Evolutionary conservation across 2,888 invertebrate genomes (phyloP).

Genomic region (Entomobrya proxima): DNA sequence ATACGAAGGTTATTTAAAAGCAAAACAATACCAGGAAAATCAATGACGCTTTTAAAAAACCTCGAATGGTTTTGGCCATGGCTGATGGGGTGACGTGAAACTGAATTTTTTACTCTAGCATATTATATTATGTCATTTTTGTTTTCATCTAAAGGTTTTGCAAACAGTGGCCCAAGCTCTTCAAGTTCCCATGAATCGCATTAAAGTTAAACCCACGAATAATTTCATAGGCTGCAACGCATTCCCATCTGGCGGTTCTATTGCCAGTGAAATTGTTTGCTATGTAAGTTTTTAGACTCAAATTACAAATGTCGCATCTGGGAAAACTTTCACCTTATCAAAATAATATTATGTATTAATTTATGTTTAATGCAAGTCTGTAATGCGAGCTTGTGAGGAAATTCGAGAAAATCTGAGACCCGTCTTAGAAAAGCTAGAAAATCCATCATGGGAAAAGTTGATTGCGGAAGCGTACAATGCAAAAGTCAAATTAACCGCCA

Average conservation of each 20-base stretch:
- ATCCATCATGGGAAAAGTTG: conserved; percentile 73
- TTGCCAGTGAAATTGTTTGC: conserved; percentile 77
- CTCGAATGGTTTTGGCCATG: no score
- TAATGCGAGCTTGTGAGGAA: conserved; percentile 76
- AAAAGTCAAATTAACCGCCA: conserved; percentile 65
- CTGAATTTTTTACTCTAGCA: neutral
- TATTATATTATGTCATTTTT: no score
- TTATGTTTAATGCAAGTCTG: conserved; percentile 74
- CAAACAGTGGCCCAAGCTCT: conserved; percentile 77
- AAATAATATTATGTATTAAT: neutral
- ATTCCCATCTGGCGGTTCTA: conserved; percentile 76
- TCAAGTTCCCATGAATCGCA: conserved; percentile 77
- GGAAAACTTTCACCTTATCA: no score
- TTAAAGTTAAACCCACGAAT: conserved; percentile 77
- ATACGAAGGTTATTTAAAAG: conserved; percentile 78
- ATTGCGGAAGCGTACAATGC: conserved; percentile 65
- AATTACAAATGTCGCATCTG: no score
- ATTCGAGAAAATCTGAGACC: conserved; percentile 77
- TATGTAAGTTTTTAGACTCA: conserved; percentile 75
- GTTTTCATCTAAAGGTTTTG: conserved; percentile 77
- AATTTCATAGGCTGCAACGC: conserved; percentile 76
- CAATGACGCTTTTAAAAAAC: no score
- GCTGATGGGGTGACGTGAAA: conserved; percentile 72
- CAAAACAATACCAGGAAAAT: no score
- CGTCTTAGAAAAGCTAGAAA: conserved; percentile 76